phyloP scores from a whole-genome alignment of 2,113 vertebrate species.

The Dicaeum eximium region DNA sequence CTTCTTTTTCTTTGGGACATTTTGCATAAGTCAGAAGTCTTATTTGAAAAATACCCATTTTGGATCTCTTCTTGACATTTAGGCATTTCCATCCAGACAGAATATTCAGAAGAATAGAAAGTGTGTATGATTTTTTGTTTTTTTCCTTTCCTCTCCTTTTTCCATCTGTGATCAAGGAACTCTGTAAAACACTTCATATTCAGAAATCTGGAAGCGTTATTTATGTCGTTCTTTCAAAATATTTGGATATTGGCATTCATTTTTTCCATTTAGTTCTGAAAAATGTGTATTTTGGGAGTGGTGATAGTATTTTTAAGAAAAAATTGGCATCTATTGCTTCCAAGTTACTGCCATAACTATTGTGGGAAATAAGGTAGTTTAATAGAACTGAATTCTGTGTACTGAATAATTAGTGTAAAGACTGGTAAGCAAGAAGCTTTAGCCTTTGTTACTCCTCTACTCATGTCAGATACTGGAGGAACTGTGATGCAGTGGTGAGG shows the following conservation, averaged over 20 bases:
- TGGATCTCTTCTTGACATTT: not conserved
- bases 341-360: not conserved
- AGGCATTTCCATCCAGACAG: not conserved
- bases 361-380: not conserved
- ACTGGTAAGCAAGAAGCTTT: not conserved
- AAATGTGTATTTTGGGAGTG: not conserved
- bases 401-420: not conserved
- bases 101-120: not conserved
- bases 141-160: not conserved
- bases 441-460: not conserved
- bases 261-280: not conserved
- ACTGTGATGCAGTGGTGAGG: not conserved
- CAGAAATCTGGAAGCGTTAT: not conserved
- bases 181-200: not conserved
- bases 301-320: not conserved
- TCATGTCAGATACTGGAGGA: not conserved
- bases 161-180: not conserved
- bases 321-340: not conserved
- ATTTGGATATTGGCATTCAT: not conserved
- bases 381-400: not conserved
- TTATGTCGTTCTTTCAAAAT: not conserved
- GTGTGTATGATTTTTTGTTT: accelerated
- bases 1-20: not conserved
- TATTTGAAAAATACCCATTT: not conserved
- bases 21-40: not conserved